phyloP scores from a whole-genome alignment of 2,113 vertebrate genomes.

The Gasterosteus nipponicus region DNA sequence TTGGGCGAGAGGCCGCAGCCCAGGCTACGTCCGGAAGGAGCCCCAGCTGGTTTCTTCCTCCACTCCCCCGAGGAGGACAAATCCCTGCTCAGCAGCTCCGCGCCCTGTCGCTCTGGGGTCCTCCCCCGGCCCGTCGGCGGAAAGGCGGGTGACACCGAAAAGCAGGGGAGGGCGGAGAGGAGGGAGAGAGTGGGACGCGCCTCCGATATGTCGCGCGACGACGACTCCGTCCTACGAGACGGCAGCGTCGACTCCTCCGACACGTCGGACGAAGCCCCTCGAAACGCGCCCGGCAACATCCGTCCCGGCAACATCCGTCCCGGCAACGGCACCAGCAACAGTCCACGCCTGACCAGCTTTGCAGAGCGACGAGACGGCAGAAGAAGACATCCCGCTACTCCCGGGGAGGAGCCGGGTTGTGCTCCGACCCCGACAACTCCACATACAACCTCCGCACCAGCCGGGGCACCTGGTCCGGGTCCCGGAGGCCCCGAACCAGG shows the following conservation, averaged over 20 bases:
- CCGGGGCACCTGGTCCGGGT: conserved; percentile 63
- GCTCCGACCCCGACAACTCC: conserved; percentile 62
- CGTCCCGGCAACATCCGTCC: conserved; percentile 74
- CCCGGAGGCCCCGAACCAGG: conserved; percentile 77
- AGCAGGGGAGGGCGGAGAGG: conserved; percentile 42
- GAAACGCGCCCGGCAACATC: conserved; percentile 70
- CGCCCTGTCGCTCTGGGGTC: conserved; percentile 75
- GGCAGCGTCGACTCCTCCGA: conserved; percentile 84
- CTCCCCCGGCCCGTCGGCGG: conserved; percentile 66
- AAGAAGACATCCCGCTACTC: conserved; percentile 66
- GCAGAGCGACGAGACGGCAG: conserved; percentile 75
- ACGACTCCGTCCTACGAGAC: conserved; percentile 80
- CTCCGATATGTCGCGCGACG: conserved; percentile 71
- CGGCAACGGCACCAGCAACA: conserved; percentile 43
- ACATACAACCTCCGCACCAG: conserved; percentile 63
- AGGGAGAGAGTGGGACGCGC: conserved; percentile 41
- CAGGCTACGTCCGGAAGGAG: conserved; percentile 88
- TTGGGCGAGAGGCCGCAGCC: conserved; percentile 76
- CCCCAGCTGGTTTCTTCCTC: conserved; percentile 89
- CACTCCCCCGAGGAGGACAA: conserved; percentile 81
- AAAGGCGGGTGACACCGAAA: conserved; percentile 37
- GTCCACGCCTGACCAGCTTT: conserved; percentile 91
- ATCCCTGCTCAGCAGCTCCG: conserved; percentile 79
- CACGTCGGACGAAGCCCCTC: conserved; percentile 71
- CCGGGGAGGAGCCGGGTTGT: conserved; percentile 63